Evolutionary conservation across 2,888 invertebrate genomes (phyloP).

Genomic region (Rhamnusium bicolor): DNA sequence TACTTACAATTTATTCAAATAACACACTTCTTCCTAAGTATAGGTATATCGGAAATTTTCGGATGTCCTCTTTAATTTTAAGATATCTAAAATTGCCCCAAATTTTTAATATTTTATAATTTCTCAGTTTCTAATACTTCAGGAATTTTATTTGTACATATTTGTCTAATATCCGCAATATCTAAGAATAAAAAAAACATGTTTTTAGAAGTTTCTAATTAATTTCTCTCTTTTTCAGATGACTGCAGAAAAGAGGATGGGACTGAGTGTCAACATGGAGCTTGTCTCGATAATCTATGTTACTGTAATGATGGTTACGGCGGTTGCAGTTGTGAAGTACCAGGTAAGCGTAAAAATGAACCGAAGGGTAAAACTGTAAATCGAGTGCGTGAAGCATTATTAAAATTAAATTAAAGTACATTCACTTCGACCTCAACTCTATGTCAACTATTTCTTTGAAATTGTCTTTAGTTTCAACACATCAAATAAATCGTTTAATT

Average conservation of each 20-base stretch:
- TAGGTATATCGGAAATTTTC: no score
- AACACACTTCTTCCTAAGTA: no score
- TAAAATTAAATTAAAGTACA: conserved; percentile 13
- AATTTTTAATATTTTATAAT: no score
- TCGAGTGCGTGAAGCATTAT: neutral
- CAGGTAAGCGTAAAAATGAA: conserved; percentile 75
- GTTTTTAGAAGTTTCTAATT: no score
- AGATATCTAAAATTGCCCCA: no score
- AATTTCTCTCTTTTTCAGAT: conserved; percentile 75
- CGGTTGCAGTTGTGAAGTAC: conserved; percentile 94
- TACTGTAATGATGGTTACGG: conserved; percentile 97
- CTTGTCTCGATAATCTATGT: conserved; percentile 93
- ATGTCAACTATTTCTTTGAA: neutral
- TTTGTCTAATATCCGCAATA: no score
- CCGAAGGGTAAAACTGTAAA: conserved; percentile 16
- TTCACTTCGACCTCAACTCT: neutral
- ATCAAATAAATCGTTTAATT: no score
- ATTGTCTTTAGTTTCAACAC: neutral
- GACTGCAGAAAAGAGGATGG: conserved; percentile 95
- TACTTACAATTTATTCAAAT: no score
- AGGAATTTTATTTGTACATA: no score
- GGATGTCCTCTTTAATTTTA: no score
- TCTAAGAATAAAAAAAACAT: no score
- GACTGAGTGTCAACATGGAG: conserved; percentile 92
- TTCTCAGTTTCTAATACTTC: no score